Evolutionary conservation across 2,113 vertebrate species (phyloP).

Genomic region (Loxodonta africana): DNA sequence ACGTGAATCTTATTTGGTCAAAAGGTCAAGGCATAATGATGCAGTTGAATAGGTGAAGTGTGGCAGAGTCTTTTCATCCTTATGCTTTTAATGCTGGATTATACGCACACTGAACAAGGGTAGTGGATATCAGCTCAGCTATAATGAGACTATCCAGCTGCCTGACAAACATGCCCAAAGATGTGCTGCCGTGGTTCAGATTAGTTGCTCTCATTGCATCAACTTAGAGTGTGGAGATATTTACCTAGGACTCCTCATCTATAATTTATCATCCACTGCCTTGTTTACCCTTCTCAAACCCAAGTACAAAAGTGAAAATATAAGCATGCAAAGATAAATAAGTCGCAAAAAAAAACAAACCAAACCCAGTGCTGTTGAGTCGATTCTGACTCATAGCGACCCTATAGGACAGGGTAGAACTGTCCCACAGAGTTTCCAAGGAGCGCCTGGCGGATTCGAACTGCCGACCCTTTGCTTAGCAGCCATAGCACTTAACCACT

Average conservation of each 20-base stretch:
- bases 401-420: too few relatives aligned
- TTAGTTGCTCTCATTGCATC: not conserved
- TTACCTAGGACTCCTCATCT: not conserved
- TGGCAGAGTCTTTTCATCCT: not conserved
- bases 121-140: not conserved
- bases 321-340: not conserved
- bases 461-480: too few relatives aligned
- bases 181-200: rapidly evolving
- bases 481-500: too few relatives aligned
- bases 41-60: not conserved
- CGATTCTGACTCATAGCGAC: too few relatives aligned
- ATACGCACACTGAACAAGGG: not conserved
- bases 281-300: not conserved
- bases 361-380: too few relatives aligned
- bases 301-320: not conserved
- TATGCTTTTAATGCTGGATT: not conserved
- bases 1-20: slow-evolving; percentile 39
- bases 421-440: too few relatives aligned
- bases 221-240: not conserved
- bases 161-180: rapidly evolving
- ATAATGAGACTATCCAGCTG: not conserved
- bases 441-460: too few relatives aligned
- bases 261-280: not conserved
- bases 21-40: slow-evolving; percentile 40
- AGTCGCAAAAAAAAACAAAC: too few relatives aligned